These are phyloP conservation scores for Amniataba percoides DNA, from an alignment of 2,797 vertebrate genomes.

Conservation along the genomic window DNA sequence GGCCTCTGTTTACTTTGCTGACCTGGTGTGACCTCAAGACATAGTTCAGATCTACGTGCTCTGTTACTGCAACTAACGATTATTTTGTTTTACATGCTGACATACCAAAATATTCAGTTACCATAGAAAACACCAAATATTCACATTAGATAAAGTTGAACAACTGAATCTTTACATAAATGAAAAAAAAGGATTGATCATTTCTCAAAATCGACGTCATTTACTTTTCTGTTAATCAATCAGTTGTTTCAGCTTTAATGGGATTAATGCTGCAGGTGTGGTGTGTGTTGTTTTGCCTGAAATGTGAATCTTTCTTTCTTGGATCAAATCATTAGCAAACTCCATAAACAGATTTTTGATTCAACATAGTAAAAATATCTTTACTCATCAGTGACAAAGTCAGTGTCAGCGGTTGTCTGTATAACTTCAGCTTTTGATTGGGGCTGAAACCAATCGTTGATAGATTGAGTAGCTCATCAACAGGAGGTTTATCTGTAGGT, in stretches of 20 bases:
- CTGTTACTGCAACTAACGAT: neutral
- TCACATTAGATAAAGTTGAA: neutral
- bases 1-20: slow-evolving; percentile 22
- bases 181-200: neutral
- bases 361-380: neutral
- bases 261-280: neutral
- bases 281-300: neutral
- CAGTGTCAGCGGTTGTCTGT: neutral
- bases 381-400: neutral
- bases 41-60: slow-evolving; percentile 9
- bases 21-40: slow-evolving; percentile 23
- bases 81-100: neutral
- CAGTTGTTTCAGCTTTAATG: neutral
- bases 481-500: neutral
- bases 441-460: neutral
- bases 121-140: neutral
- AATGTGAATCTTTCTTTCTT: neutral
- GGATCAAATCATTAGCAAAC: neutral
- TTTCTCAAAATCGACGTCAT: neutral
- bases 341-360: neutral
- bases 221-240: neutral
- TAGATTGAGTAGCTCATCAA: neutral
- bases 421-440: neutral
- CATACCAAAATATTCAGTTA: neutral
- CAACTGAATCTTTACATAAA: neutral